These are phyloP conservation scores for Eira barbara DNA, from an alignment of 2,113 vertebrate species.

Conservation along the genomic window DNA sequence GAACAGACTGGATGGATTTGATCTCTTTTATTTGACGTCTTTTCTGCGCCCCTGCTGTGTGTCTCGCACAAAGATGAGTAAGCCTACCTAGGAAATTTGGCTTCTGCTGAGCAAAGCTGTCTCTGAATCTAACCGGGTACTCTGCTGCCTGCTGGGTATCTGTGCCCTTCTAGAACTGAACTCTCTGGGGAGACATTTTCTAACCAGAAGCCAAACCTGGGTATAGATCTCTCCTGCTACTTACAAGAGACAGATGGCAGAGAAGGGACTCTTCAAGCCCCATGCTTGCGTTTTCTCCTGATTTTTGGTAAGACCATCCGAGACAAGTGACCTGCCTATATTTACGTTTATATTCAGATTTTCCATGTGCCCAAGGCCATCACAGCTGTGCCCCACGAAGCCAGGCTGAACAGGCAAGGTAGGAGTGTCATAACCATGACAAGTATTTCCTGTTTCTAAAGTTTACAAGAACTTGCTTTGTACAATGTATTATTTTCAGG, in stretches of 20 bases:
- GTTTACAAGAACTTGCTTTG: conserved; percentile 60
- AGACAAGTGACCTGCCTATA: background rate
- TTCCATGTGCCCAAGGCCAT: background rate
- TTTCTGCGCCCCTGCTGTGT: background rate
- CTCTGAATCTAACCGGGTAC: background rate
- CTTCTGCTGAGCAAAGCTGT: background rate
- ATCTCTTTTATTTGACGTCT: background rate
- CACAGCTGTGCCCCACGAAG: background rate
- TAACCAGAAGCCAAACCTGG: background rate
- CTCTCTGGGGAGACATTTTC: background rate
- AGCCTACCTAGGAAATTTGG: background rate
- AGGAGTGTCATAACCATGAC: background rate
- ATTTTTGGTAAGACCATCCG: background rate
- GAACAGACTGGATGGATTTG: background rate
- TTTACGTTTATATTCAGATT: conserved; percentile 53
- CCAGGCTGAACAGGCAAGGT: conserved; percentile 32
- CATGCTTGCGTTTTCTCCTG: background rate
- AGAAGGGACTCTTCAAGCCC: background rate
- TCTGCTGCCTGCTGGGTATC: no score
- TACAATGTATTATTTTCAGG: conserved; percentile 34
- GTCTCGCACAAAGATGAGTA: background rate
- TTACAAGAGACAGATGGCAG: background rate
- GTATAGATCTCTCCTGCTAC: background rate
- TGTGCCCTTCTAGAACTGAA: background rate
- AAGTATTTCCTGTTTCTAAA: conserved; percentile 67